Evolutionary conservation across 2,888 invertebrate genomes (phyloP).

Genomic region (Coecobrya sp.): DNA sequence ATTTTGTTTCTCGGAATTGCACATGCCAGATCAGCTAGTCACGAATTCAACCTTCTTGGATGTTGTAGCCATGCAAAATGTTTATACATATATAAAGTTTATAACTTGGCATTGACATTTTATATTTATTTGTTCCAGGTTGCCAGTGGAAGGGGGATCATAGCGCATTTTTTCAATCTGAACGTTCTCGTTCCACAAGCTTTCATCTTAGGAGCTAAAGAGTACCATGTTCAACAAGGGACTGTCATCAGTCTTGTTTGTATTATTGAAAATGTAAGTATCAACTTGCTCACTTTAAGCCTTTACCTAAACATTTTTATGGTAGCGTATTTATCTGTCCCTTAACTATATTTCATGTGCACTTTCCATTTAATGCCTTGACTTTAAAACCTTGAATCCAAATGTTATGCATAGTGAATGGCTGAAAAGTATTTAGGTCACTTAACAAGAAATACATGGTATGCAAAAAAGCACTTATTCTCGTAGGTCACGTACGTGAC

Average conservation of each 20-base stretch:
- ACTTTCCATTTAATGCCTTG: not conserved
- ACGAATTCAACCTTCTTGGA: too few species aligned
- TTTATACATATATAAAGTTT: not conserved
- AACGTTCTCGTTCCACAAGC: constrained; percentile 96
- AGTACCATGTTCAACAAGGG: constrained; percentile 95
- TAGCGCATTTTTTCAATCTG: constrained; percentile 96
- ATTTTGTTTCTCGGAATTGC: not conserved
- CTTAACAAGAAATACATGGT: not conserved
- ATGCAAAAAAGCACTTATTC: constrained; percentile 26
- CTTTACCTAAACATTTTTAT: not conserved
- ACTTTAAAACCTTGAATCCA: constrained; percentile 9
- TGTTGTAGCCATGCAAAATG: too few species aligned
- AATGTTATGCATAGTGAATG: not conserved
- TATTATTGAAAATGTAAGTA: constrained; percentile 95
- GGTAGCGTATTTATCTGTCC: too few species aligned
- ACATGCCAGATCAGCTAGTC: too few species aligned
- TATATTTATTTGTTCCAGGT: constrained; percentile 89
- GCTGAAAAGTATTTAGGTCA: not conserved
- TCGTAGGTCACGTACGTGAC: constrained; percentile 37
- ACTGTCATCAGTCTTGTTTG: constrained; percentile 96
- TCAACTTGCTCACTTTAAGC: constrained; percentile 59
- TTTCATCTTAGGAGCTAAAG: constrained; percentile 94
- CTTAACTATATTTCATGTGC: too few species aligned
- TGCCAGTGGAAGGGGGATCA: constrained; percentile 93
- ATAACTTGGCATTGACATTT: not conserved